Evolutionary conservation across 2,797 vertebrate genomes (phyloP), one percentile per base, ranked within the genome.

Genomic region (Poeciliopsis turneri): DNA sequence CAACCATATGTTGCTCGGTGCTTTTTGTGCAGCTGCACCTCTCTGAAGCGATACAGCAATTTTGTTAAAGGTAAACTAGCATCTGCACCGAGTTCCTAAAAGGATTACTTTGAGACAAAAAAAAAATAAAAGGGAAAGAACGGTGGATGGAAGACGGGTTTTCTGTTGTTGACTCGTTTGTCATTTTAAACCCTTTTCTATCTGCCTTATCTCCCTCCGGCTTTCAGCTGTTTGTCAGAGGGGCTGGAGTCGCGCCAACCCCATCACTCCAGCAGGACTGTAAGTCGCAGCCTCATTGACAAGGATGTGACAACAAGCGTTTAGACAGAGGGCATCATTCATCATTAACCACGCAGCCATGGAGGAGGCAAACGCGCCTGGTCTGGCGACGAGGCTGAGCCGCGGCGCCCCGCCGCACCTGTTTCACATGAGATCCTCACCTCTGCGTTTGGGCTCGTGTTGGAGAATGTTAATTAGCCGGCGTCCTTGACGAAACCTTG

Each of bases 241-340:
- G 25, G 78, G 71, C 85, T 92, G 92, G 91, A 89, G 74, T 45
- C 13, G 1, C 0, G 88, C 92, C 92, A 92, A 88, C 78, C 74
- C 90, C 86, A 92, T 92, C 88, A 91, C 88, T 84, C 82, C 84
- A 80, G 90, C 91, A 80, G 84, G 89, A 90, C 88, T 86, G 87
- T 87, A 87, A 91, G 88, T 88, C 43, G 53, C 70, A 43, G 86
- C 87, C 84, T 88, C 91, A 90, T 84, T 85, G 92, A 94, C 90
- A 87, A 87, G 81, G 80, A 80, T 76, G 88, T 91, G 93, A 95
- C 93, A 92, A 93, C 90, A 86, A 84, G 89, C 84, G 81, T 93
- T 92, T 91, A 89, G 85, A 90, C 87, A 66, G 83, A 91, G 92
- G 91, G 90, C 92, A 95, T 95, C 93, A 90, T 91, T 96, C 93